Base-by-base conservation (phyloP, 2,888 invertebrate species). In the Drosophila prostipennis region DNA sequence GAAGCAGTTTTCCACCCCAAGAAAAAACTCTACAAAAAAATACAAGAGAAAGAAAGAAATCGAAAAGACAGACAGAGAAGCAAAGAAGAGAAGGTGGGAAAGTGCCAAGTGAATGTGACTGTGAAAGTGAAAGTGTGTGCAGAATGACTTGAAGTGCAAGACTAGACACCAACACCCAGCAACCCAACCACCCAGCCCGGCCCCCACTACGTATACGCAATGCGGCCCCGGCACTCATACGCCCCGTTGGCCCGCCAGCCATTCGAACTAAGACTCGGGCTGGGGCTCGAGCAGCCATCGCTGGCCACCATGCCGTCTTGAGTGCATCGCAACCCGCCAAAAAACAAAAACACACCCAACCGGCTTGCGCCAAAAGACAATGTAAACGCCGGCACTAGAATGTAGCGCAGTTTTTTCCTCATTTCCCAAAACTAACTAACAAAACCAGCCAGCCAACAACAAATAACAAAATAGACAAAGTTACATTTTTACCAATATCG, bases 381-480 rank as follows among this genome's bases (percentile, higher is more conserved):
- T 83, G 82, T 83, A 83, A 83, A 69, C 84, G 87, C 78, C 87
- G 84, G 89, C 84, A 54, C 58, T 72, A 83, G 72, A 72, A 83
- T 83, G 82, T 83, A 89, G 84, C 74, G 78, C 87, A 76, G 72
- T 84, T 89, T 83, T 61, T 82, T 89, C 81, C 74, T 72, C 81
- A 56, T 84, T 89, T 88, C 80, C 77, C 64, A 60, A 83, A 69
- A 69, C 78, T 76, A 76, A 76, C 58, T 68, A 76, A 76, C 64
- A 64, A 76, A 77, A 72, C 82, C 82, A 85, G 89, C 89, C 86
- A 88, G 83, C 83, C 83, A 87, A 89, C 86, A 81, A 82, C 89
- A 89, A 81, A 77, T 85, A 80, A 74, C 37, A 52, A 87, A 89
- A 85, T 87, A 85, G 89, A 85, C 88, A 89, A 79, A 85, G 71